Percentiles rank a stretch among this genome's conserved stretches.
These are phyloP conservation scores for Aselliscus stoliczkanus DNA, from an alignment of 2,797 vertebrate genomes.

Conservation along the genomic window DNA sequence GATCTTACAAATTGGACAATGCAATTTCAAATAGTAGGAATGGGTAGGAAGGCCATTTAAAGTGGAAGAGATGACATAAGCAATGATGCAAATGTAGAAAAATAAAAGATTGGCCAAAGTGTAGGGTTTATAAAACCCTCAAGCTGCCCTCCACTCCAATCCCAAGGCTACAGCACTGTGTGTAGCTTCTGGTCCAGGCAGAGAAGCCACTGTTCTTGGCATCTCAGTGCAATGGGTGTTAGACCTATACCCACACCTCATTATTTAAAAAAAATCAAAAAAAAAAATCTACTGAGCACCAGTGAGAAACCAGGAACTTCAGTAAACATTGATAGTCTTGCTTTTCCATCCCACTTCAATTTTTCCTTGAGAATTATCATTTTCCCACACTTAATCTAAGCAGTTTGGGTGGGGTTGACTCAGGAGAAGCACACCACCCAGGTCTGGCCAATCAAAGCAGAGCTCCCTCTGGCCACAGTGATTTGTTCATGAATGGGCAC, in stretches of 20 bases:
- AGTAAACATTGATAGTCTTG: neutral
- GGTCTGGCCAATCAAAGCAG: neutral
- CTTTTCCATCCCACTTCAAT: neutral
- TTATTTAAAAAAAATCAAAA: neutral
- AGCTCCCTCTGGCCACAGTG: neutral
- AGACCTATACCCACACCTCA: neutral
- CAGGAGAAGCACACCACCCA: neutral
- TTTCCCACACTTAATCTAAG: neutral
- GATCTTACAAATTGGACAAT: neutral
- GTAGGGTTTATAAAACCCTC: neutral
- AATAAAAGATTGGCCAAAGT: neutral
- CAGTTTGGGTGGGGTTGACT: neutral
- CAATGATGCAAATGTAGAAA: neutral
- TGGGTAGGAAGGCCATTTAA: neutral
- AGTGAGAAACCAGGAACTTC: neutral
- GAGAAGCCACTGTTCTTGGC: neutral
- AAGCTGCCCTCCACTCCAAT: neutral
- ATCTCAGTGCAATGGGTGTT: neutral
- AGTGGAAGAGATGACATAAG: neutral
- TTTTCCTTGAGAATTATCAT: neutral
- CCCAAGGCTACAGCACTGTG: neutral
- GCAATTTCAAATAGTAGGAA: neutral
- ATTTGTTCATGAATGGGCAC: neutral
- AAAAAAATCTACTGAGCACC: neutral
- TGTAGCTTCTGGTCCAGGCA: neutral